Percentiles rank a stretch among this genome's conserved stretches.
phyloP scores from a whole-genome alignment of 2,888 invertebrate species.

The Lasioglossum lativentre region DNA sequence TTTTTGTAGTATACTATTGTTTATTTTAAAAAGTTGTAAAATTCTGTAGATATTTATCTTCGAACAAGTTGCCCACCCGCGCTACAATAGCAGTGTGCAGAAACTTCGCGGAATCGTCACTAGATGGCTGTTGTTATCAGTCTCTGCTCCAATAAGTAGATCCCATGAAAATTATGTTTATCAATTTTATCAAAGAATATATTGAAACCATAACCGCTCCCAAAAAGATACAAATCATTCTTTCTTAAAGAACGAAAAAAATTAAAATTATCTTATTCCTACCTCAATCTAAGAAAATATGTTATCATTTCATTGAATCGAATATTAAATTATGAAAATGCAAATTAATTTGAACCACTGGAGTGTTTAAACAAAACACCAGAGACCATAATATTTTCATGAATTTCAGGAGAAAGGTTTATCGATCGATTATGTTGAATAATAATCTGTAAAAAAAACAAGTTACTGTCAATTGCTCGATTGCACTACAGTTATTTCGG shows the following conservation, averaged over 20 bases:
- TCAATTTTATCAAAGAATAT: neutral
- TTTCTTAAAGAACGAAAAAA: neutral
- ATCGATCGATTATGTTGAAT: neutral
- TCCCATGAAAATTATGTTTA: neutral
- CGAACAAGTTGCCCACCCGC: neutral
- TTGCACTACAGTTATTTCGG: neutral
- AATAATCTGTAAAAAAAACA: neutral
- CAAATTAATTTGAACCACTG: neutral
- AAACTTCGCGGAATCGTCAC: neutral
- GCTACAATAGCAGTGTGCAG: neutral
- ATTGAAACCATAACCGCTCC: neutral
- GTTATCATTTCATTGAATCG: neutral
- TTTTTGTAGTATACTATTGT: too few relatives aligned
- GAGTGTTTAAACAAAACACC: neutral
- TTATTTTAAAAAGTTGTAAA: neutral
- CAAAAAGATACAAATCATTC: neutral
- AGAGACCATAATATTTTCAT: neutral
- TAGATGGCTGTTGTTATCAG: constrained; percentile 10
- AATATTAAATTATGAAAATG: neutral
- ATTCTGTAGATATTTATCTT: neutral
- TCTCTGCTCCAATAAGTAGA: neutral
- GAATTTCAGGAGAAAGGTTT: neutral
- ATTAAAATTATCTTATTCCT: too few relatives aligned
- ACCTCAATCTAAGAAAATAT: too few relatives aligned
- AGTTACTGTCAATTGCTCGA: neutral